Conservation (phyloP, 2,113 vertebrate genomes). For the Hyperopisus bebe region DNA sequence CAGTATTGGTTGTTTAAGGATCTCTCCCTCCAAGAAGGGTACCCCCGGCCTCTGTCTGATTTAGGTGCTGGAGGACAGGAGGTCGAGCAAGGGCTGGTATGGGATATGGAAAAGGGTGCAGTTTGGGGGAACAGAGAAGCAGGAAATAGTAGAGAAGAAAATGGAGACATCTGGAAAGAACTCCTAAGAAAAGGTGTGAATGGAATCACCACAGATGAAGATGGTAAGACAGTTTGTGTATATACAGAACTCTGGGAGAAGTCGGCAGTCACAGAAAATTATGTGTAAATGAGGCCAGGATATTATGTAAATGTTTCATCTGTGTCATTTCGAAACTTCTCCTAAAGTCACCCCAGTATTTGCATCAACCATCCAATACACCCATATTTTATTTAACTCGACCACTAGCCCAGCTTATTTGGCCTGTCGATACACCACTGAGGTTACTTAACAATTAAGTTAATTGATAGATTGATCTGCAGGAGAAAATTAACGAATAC, state of each 20-base stretch:
- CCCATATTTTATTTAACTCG: not conserved
- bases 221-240: conserved; percentile 35
- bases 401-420: not conserved
- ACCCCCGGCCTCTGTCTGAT: conserved; percentile 48
- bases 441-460: not conserved
- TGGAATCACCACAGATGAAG: conserved; percentile 50
- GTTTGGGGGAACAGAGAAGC: not conserved
- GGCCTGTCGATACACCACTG: not conserved
- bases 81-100: conserved; percentile 45
- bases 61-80: conserved; percentile 28
- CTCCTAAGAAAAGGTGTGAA: conserved; percentile 51
- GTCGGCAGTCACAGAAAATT: not conserved
- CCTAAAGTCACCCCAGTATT: not conserved
- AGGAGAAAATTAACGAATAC: not conserved
- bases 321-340: not conserved
- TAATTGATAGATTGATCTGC: not conserved
- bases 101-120: conserved; percentile 33
- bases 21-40: conserved; percentile 56
- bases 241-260: not conserved
- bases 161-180: conserved; percentile 45
- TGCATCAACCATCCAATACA: not conserved
- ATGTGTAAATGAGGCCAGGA: not conserved
- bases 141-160: not conserved
- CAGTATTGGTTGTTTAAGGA: conserved; percentile 59
- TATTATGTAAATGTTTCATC: not conserved